phyloP scores from a whole-genome alignment of 2,113 vertebrate genomes.

The Xerus inauris region DNA sequence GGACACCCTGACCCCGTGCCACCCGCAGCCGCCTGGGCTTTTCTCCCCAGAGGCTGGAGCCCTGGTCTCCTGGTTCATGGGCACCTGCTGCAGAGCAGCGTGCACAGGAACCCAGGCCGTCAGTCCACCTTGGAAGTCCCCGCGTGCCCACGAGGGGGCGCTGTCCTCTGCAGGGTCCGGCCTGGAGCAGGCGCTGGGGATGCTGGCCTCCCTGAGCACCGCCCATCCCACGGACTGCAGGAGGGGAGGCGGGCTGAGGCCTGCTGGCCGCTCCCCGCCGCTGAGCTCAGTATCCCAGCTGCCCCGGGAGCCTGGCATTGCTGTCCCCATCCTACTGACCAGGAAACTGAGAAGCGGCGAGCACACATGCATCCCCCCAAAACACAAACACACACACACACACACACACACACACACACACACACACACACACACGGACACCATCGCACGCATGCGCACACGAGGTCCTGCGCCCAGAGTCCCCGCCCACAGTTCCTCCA shows the following conservation, averaged over 20 bases:
- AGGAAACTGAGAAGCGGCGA: too few species aligned
- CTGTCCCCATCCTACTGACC: too few species aligned
- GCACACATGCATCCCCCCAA: too few species aligned
- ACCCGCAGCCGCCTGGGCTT: neutral
- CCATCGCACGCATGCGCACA: fast-evolving
- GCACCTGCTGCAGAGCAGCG: neutral
- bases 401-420: too few species aligned
- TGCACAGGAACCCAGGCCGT: neutral
- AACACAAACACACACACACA: fast-evolving
- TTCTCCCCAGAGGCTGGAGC: neutral
- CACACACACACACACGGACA: too few species aligned
- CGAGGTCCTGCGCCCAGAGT: neutral
- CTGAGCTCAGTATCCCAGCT: too few species aligned
- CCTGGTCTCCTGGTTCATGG: neutral
- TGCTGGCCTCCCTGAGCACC: neutral
- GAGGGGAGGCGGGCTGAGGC: neutral
- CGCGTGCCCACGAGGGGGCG: neutral
- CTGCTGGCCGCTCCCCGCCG: neutral
- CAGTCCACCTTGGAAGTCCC: neutral
- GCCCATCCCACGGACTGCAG: too few species aligned
- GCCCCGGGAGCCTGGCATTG: too few species aligned
- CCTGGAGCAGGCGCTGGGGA: neutral
- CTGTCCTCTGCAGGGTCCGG: too few species aligned
- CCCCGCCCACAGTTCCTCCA: neutral
- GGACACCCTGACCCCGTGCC: conserved; percentile 40